Evolutionary conservation across 2,888 invertebrate genomes (phyloP).

Genomic region (Spodoptera littoralis): DNA sequence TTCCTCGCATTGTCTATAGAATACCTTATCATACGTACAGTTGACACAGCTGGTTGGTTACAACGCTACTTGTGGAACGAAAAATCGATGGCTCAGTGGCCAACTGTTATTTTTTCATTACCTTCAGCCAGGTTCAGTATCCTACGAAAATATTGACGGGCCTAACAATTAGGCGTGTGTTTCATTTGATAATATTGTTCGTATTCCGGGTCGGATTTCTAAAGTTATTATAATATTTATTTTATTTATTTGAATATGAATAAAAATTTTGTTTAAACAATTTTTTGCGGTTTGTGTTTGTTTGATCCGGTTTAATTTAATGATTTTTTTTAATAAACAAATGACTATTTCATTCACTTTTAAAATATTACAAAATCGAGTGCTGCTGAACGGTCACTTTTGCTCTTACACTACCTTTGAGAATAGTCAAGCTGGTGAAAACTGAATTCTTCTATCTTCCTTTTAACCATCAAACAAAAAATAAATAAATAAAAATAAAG

Average conservation of each 20-base stretch:
- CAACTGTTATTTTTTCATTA: constrained; percentile 46
- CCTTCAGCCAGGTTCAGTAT: constrained; percentile 13
- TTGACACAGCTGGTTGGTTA: too few relatives aligned
- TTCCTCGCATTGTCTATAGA: neutral
- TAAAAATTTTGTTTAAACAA: constrained; percentile 11
- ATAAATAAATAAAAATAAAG: too few relatives aligned
- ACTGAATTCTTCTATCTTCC: too few relatives aligned
- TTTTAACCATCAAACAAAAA: too few relatives aligned
- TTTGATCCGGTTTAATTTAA: too few relatives aligned
- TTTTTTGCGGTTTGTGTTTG: constrained; percentile 11
- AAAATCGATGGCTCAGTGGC: constrained; percentile 26
- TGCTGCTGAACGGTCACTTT: too few relatives aligned
- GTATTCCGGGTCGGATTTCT: constrained; percentile 11
- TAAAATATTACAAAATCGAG: too few relatives aligned
- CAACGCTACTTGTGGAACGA: constrained; percentile 2
- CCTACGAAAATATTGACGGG: constrained; percentile 38
- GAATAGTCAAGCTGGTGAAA: too few relatives aligned
- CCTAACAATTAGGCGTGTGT: constrained; percentile 18
- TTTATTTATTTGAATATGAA: constrained; percentile 18
- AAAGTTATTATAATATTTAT: constrained; percentile 21
- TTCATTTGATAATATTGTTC: constrained; percentile 34
- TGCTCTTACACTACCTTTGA: too few relatives aligned
- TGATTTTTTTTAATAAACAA: too few relatives aligned
- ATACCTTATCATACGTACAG: neutral
- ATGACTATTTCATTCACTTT: too few relatives aligned